phyloP scores from a whole-genome alignment of 1,140 invertebrate species.

The Polypedilum pembai region DNA sequence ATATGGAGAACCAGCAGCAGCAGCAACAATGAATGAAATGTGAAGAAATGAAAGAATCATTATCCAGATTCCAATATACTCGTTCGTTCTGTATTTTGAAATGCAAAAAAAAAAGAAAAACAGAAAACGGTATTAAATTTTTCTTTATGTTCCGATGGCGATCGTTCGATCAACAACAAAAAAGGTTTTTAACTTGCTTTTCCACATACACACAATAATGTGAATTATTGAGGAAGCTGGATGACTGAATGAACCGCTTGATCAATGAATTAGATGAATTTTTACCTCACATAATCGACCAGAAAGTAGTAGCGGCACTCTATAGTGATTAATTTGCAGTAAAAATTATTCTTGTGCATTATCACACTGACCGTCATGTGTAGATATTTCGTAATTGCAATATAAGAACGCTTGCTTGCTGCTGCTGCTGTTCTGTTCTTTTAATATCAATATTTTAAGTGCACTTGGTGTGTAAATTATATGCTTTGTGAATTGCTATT shows the following conservation, averaged over 20 bases:
- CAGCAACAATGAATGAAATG: not conserved
- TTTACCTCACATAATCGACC: not conserved
- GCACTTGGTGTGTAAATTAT: not conserved
- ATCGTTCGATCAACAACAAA: not conserved
- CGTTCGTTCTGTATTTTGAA: not conserved
- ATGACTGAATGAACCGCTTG: not conserved
- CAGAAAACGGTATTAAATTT: constrained; percentile 4
- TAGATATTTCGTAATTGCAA: not conserved
- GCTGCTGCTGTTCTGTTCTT: too few relatives aligned
- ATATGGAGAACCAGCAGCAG: too few relatives aligned
- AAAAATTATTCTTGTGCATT: not conserved
- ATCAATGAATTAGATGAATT: not conserved
- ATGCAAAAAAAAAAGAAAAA: not conserved
- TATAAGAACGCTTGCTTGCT: not conserved
- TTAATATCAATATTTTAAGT: constrained; percentile 4
- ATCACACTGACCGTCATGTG: not conserved
- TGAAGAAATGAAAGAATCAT: not conserved
- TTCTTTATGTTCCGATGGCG: not conserved
- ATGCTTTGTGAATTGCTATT: not conserved
- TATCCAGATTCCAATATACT: constrained; percentile 5
- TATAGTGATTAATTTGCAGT: constrained; percentile 20
- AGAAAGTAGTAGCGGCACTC: not conserved
- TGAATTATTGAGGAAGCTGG: constrained; percentile 24
- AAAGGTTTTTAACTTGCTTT: constrained; percentile 6
- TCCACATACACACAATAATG: not conserved